Base-by-base conservation (phyloP, 2,888 invertebrate genomes). In the Venustoraphidia nigricollis region DNA sequence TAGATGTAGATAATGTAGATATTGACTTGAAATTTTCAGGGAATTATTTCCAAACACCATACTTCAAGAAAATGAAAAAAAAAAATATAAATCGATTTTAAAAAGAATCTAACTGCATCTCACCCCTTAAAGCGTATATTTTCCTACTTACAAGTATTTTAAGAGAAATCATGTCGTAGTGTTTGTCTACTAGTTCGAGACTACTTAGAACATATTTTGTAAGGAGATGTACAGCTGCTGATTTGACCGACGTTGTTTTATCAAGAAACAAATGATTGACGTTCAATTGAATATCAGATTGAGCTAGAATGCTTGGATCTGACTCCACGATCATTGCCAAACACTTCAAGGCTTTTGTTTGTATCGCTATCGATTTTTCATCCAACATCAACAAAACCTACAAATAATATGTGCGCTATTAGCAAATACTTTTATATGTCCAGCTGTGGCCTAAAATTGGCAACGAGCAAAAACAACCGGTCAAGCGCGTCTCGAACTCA, bases 281-380 rank as follows among this genome's bases (percentile, higher is more conserved):
- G 38, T 94, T 94, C 66, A 88, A 79, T 69, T 96, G 93, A 89
- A 99, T 96, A 62, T 97, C 95, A 49, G 81, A 79, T 59, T 94
- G 73, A 47, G 85, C 89, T 55, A 93, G 69, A 52, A 94, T 90
- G 53, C 84, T 81, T 8, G 96, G 92, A 71, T 99, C 98, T 9
- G 94, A 94, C 69, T 98, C 98, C 46, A 99, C 95, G 53, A 99
- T 96, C 77, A 91, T 90, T 37, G 97, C 92, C 55, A 99, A 73
- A 67, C 97, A 98, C 69, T 96, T 95, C 89, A 99, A 93, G 42
- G 98, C 98, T 71, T 95, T 94, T 9, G 98, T 97, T 62, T 98
- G 76, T 51, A 99, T 92, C 47, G 94, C 92, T 57, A 98, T 95
- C 14, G 90, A 86, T 50, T 88, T 87, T 68, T 94, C 93, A 60